Conservation (phyloP, 1,140 invertebrate genomes). For the Telenomus remus region DNA sequence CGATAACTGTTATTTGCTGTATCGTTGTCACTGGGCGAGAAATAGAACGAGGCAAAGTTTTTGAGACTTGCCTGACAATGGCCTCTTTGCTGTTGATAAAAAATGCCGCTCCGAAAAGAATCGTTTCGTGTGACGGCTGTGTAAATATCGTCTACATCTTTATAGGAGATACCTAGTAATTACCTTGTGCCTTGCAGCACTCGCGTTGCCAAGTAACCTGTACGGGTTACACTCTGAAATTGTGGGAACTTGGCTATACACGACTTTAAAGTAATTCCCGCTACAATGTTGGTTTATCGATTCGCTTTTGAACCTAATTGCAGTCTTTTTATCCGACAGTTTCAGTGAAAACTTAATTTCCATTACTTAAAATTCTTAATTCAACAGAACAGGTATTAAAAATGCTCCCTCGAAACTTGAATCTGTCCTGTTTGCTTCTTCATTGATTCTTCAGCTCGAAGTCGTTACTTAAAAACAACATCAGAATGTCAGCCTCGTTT, state of each 20-base stretch:
- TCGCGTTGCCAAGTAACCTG: slow-evolving; percentile 60
- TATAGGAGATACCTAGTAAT: slow-evolving; percentile 71
- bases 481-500: slow-evolving; percentile 30
- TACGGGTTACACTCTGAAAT: slow-evolving; percentile 33
- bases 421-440: background rate
- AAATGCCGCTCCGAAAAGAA: slow-evolving; percentile 67
- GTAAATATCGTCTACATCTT: slow-evolving; percentile 72
- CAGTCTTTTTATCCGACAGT: background rate
- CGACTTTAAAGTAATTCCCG: slow-evolving; percentile 23
- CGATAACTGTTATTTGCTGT: background rate
- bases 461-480: slow-evolving; percentile 28
- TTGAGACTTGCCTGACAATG: too few relatives aligned
- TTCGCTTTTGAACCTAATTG: background rate
- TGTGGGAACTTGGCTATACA: slow-evolving; percentile 50
- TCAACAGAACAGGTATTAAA: background rate
- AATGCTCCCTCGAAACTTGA: background rate
- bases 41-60: too few relatives aligned
- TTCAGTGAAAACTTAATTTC: too few relatives aligned
- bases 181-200: slow-evolving; percentile 65
- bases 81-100: too few relatives aligned
- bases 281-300: slow-evolving; percentile 19
- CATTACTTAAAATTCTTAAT: too few relatives aligned
- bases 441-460: background rate
- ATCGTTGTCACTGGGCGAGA: background rate
- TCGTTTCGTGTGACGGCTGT: slow-evolving; percentile 71